Evolutionary conservation across 2,113 vertebrate genomes (phyloP).

Genomic region (Scytalopus superciliaris): DNA sequence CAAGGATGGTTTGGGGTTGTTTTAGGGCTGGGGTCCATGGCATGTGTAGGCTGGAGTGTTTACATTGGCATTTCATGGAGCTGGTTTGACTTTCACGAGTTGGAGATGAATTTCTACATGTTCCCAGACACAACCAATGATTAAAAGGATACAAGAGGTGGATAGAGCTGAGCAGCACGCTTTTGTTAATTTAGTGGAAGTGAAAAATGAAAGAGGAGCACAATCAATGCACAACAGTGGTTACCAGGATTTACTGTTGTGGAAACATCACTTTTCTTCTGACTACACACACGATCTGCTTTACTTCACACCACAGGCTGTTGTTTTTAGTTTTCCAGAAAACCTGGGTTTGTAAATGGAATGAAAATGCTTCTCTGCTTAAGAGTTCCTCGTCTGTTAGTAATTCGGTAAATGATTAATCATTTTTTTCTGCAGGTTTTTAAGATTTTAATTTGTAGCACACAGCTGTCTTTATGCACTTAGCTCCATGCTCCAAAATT

Average conservation of each 20-base stretch:
- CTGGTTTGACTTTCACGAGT: not conserved
- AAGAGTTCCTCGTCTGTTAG: not conserved
- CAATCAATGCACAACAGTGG: not conserved
- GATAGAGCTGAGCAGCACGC: not conserved
- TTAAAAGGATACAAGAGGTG: not conserved
- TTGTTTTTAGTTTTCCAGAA: not conserved
- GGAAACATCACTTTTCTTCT: conserved; percentile 23
- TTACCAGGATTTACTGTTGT: conserved; percentile 22
- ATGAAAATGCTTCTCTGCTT: conserved; percentile 17
- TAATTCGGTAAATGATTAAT: conserved; percentile 16
- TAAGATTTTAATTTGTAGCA: conserved; percentile 39
- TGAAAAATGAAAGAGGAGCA: not conserved
- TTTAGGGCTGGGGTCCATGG: not conserved
- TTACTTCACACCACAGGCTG: not conserved
- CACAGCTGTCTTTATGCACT: conserved; percentile 23
- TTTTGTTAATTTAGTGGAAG: not conserved
- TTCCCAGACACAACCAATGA: not conserved
- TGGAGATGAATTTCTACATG: not conserved
- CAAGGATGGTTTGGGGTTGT: not conserved
- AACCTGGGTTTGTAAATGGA: not conserved
- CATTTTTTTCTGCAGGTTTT: not conserved
- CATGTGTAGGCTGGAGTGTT: not conserved
- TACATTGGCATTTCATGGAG: not conserved
- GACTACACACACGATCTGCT: not conserved
- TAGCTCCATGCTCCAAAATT: conserved; percentile 46